These are phyloP conservation scores for Nemotelus pantherinus DNA, from an alignment of 2,888 invertebrate species.

Conservation along the genomic window DNA sequence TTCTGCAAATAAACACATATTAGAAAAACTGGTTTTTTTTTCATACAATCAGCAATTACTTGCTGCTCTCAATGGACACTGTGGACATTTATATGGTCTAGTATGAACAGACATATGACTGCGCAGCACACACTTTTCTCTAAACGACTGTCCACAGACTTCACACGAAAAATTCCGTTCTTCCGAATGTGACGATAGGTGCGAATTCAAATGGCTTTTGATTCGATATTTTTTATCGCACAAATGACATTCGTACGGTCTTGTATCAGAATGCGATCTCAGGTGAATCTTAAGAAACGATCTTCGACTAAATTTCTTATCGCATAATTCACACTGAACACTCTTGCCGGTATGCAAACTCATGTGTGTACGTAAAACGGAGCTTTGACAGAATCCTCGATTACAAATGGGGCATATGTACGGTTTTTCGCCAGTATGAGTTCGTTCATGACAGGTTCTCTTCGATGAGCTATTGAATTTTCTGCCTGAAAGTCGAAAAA, in stretches of 20 bases:
- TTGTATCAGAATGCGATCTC: conserved; percentile 54
- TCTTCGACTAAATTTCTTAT: conserved; percentile 54
- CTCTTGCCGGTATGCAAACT: conserved; percentile 54
- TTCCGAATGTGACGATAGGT: conserved; percentile 58
- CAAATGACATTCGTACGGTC: conserved; percentile 54
- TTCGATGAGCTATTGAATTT: neutral
- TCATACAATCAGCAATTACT: conserved; percentile 12
- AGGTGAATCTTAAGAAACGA: conserved; percentile 54
- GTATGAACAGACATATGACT: conserved; percentile 52
- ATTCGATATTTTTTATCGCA: conserved; percentile 58
- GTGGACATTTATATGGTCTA: conserved; percentile 34
- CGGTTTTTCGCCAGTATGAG: conserved; percentile 54
- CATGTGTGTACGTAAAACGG: conserved; percentile 54
- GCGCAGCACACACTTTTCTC: conserved; percentile 53
- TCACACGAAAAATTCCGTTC: conserved; percentile 51
- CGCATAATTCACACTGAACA: conserved; percentile 53
- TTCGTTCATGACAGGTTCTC: conserved; percentile 35
- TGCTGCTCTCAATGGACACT: conserved; percentile 23
- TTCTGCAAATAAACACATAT: conserved; percentile 2
- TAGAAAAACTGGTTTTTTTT: neutral
- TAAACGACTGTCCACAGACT: conserved; percentile 53
- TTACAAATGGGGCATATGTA: conserved; percentile 54
- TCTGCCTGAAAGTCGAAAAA: neutral
- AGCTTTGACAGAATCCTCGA: conserved; percentile 53
- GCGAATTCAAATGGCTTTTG: conserved; percentile 58